Evolutionary conservation across 2,888 invertebrate genomes (phyloP), one percentile per base, ranked within the genome.

Genomic region (Pantelozetes paolii): DNA sequence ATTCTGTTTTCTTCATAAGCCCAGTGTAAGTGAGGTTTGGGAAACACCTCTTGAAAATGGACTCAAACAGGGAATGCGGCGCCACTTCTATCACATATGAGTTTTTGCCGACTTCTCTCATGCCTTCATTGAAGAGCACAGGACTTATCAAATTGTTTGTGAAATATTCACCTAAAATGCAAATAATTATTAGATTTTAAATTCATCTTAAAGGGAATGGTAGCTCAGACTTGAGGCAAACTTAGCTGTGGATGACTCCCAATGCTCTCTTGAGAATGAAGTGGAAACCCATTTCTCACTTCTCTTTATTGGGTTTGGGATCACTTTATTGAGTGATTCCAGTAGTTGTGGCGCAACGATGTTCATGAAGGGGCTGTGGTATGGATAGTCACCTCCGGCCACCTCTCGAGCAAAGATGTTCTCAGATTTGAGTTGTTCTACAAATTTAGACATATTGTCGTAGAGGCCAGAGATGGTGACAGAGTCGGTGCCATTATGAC

Each of bases 141-240:
- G 96, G 94, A 72, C 94, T 94, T 75, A 95, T 85, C 78, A 97
- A 85, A 84, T 97, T 97, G 86, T 97, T 95, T 36, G 94, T 95
- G 83, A 96, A 96, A 84, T 99, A 99, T 45, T 90, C 91, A 0
- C 93, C 90, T 69, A 5, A 42, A 69, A 23, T 28, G 18, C 0
- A 18, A 30, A 9, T 54, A 8, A 2, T 1, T 6, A 32, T 30
- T 36, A 2, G 1, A 8, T 28, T 23, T 23, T 23, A 57, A 59
- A 18, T 32, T 28, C 15, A 13, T 23, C 15, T 28, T 15, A 1
- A 28, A 15, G 28, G 3, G 13, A 54, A 26, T 13, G 90, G 26
- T 23, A 23, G 15, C 0, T 5, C 45, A 45, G 40, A 80, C 74
- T 79, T 69, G 94, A 94, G 77, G 94, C 94, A 79, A 88, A 85